Conservation (phyloP, 2,888 invertebrate species). For the Diaprepes abbreviatus region DNA sequence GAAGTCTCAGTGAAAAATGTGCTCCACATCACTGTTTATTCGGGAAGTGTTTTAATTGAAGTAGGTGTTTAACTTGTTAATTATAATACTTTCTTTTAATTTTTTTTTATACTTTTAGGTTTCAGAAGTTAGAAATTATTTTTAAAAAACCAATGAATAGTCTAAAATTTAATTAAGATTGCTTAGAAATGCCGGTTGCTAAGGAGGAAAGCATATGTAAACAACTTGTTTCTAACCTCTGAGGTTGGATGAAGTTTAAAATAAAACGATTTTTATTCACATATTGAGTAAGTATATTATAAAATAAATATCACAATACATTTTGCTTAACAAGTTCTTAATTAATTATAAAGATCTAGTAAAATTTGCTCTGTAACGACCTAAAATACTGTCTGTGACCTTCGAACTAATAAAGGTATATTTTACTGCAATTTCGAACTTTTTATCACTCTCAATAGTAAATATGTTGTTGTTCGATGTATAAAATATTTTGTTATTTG, state of each 20-base stretch:
- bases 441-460: no score
- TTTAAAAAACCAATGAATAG: neutral
- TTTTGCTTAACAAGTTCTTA: neutral
- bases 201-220: conserved; percentile 25
- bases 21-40: neutral
- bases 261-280: conserved; percentile 1
- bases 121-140: neutral
- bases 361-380: neutral
- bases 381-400: no score
- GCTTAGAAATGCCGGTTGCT: conserved; percentile 19
- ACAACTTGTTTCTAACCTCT: conserved; percentile 31
- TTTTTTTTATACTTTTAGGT: conserved; percentile 4
- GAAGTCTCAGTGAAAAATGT: conserved; percentile 12
- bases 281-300: conserved; percentile 16
- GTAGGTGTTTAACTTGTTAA: neutral
- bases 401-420: no score
- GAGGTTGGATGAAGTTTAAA: neutral
- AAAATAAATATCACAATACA: conserved; percentile 32
- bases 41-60: neutral
- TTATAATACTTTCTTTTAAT: neutral
- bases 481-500: no score
- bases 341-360: neutral
- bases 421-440: no score
- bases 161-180: neutral
- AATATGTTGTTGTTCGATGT: no score